These are phyloP conservation scores for Vespertilio murinus DNA, from an alignment of 2,797 vertebrate genomes.

Conservation along the genomic window DNA sequence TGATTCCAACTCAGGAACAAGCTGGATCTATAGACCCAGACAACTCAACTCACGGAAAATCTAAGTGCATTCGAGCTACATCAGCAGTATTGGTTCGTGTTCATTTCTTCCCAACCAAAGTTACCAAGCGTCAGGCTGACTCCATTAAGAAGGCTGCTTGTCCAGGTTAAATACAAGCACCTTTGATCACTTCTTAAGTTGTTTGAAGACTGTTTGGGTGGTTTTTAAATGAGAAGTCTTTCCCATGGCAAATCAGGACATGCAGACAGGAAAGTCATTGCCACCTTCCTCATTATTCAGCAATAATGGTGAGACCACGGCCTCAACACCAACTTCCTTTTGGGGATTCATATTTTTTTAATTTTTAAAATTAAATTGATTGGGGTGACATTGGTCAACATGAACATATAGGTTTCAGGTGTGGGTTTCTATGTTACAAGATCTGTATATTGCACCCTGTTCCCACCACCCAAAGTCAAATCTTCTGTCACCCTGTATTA, in stretches of 20 bases:
- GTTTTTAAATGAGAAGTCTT: conserved; percentile 34
- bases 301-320: not conserved
- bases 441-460: too few species aligned
- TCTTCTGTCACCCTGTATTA: too few species aligned
- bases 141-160: not conserved
- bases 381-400: too few species aligned
- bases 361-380: too few species aligned
- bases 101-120: not conserved
- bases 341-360: not conserved
- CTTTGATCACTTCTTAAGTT: conserved; percentile 30
- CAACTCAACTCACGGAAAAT: not conserved
- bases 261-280: not conserved
- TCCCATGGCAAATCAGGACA: not conserved
- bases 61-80: not conserved
- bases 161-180: not conserved
- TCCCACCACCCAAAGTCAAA: too few species aligned
- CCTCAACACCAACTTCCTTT: not conserved
- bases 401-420: too few species aligned
- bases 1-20: not conserved
- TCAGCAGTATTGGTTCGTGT: not conserved
- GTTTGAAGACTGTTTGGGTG: conserved; percentile 10
- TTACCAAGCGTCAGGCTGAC: not conserved
- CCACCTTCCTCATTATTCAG: not conserved
- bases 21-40: not conserved
- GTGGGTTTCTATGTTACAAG: too few species aligned